A percentile compares a stretch with the other conserved stretches of the same genome.
These are phyloP conservation scores for Cichladusa arquata DNA, from an alignment of 2,113 vertebrate species.

Conservation along the genomic window DNA sequence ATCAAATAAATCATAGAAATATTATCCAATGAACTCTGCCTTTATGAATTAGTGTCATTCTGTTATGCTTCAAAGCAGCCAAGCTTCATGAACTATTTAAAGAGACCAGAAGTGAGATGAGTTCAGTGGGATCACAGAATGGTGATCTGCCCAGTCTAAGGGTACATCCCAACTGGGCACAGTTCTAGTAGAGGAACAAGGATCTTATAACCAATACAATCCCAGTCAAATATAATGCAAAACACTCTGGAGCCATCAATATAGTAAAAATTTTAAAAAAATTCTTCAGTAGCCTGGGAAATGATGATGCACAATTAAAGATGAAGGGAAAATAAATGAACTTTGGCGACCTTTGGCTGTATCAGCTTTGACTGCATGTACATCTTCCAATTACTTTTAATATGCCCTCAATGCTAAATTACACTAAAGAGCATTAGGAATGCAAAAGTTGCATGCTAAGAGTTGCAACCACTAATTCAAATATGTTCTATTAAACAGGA, in stretches of 20 bases:
- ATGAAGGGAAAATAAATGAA: neutral
- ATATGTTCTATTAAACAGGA: neutral
- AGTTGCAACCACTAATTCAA: neutral
- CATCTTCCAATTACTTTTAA: neutral
- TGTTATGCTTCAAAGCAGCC: neutral
- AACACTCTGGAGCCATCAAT: neutral
- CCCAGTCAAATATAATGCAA: neutral
- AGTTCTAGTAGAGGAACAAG: neutral
- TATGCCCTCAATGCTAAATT: neutral
- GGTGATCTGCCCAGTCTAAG: neutral
- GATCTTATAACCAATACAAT: neutral
- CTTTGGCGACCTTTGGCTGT: neutral
- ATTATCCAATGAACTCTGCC: conserved; percentile 22
- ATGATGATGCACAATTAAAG: neutral
- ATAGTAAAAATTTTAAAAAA: neutral
- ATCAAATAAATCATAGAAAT: conserved; percentile 21
- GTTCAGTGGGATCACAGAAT: neutral
- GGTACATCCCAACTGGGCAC: neutral
- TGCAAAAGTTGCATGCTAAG: neutral
- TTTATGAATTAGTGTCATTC: neutral
- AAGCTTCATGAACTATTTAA: neutral
- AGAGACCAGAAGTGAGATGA: neutral
- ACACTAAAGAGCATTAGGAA: neutral
- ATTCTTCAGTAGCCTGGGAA: neutral
- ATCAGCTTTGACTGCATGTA: neutral